Evolutionary conservation across 2,113 vertebrate species (phyloP), one percentile per base, ranked within the genome.

Genomic region (Atractosteus spatula): DNA sequence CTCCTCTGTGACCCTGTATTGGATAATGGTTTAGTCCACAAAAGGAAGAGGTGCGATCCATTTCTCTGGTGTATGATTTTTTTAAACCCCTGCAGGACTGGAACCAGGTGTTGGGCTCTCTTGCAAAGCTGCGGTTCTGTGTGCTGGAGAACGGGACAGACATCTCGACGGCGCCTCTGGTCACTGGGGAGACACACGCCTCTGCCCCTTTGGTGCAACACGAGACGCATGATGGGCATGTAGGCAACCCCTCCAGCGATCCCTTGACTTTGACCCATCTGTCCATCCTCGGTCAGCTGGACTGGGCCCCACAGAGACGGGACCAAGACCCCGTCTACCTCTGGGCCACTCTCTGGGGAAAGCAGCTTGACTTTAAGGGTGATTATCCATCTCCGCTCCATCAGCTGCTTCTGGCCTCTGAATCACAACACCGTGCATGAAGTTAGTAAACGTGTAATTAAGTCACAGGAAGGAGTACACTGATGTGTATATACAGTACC

Each of bases 301-400:
- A 12, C 71, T 62, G 86, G 70, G 77, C 56, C 6, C 54, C 65
- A 59, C 74, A 68, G 42, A 71, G 71, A 57, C 42, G n/a, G 29
- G 70, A 54, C 55, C 70, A 16, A 11, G 70, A 73, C 8, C 63
- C 79, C 1, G 82, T 62, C 54, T 70, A 71, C 57, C 41, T 89
- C 11, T 44, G 74, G 70, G 74, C 82, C 41, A 71, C 72, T 1
- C 44, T 92, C 12, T 72, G 12, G 62, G 83, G 89, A 71, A 83
- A 76, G 71, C 83, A 91, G 44, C 75, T 93, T 65, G 61, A 80
- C 6, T 43, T 93, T 66, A 81, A 77, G 79, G 90, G 91, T 92
- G 55, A 71, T 85, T 77, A 41, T 74, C 66, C 29, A 3, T 12
- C 12, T 55, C 29, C n/a, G 7, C 8, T 12, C 29, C 29, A 29